These are phyloP conservation scores for Ceramica pisi DNA, from an alignment of 2,888 invertebrate species.

Conservation along the genomic window DNA sequence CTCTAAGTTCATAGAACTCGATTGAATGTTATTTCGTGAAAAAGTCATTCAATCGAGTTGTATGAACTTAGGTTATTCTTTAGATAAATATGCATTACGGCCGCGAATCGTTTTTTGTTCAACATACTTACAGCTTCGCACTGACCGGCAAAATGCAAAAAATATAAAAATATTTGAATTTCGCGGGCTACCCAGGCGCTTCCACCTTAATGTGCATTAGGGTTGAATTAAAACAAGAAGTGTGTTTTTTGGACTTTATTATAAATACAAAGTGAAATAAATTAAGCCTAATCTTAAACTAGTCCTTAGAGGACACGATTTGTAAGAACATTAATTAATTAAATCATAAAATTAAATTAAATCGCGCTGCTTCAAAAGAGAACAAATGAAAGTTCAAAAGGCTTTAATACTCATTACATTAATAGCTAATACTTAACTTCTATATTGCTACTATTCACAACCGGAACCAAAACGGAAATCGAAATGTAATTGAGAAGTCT, in stretches of 20 bases:
- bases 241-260: slow-evolving; percentile 66
- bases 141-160: no score
- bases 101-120: no score
- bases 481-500: slow-evolving; percentile 45
- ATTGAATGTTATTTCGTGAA: no score
- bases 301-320: slow-evolving; percentile 69
- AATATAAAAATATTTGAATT: no score
- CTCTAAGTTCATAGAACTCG: no score
- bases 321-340: slow-evolving; percentile 50
- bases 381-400: slow-evolving; percentile 54
- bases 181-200: no score
- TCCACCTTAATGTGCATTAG: no score
- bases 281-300: slow-evolving; percentile 72
- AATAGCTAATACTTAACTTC: slow-evolving; percentile 59
- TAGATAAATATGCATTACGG: no score
- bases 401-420: slow-evolving; percentile 56
- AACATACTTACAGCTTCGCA: no score
- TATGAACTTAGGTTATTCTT: no score
- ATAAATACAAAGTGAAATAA: slow-evolving; percentile 73
- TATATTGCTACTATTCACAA: slow-evolving; percentile 78
- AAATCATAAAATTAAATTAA: slow-evolving; percentile 49
- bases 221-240: slow-evolving; percentile 2
- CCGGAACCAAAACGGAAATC: slow-evolving; percentile 68
- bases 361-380: slow-evolving; percentile 46
- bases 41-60: no score